phyloP scores from a whole-genome alignment of 2,797 vertebrate genomes.

The Aulostomus chinensis region DNA sequence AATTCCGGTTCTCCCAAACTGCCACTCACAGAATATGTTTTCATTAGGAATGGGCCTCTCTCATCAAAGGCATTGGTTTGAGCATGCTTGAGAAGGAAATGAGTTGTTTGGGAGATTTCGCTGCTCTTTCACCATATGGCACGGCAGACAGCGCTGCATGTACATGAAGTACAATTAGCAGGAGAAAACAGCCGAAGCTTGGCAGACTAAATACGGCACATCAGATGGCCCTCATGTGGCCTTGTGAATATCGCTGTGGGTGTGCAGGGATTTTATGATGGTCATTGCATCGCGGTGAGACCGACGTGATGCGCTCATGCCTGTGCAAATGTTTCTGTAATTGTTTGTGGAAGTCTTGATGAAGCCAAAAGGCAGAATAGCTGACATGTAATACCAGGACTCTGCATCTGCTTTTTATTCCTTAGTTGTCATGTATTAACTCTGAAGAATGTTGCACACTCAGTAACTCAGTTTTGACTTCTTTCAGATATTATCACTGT shows the following conservation, averaged over 20 bases:
- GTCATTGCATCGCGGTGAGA: slow-evolving; percentile 28
- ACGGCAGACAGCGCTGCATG: slow-evolving; percentile 29
- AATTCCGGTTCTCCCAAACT: slow-evolving; percentile 70
- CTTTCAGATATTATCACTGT: too few relatives aligned
- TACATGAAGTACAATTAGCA: slow-evolving; percentile 58
- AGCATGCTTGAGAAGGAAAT: slow-evolving; percentile 76
- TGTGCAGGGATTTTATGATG: slow-evolving; percentile 40
- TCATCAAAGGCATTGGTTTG: slow-evolving; percentile 76
- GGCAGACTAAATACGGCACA: slow-evolving; percentile 22
- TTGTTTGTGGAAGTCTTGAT: slow-evolving; percentile 31
- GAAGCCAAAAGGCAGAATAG: slow-evolving; percentile 18
- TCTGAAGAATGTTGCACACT: too few relatives aligned
- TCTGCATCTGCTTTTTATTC: too few relatives aligned
- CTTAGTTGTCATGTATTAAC: too few relatives aligned
- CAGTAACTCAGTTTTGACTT: too few relatives aligned
- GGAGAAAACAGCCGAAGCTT: slow-evolving; percentile 34
- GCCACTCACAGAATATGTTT: slow-evolving; percentile 78
- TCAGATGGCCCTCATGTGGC: slow-evolving; percentile 34
- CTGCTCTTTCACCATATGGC: slow-evolving; percentile 60
- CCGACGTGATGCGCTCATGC: slow-evolving; percentile 1
- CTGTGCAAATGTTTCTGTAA: slow-evolving; percentile 21
- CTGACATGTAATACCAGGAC: slow-evolving; percentile 29
- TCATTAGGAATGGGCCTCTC: slow-evolving; percentile 69
- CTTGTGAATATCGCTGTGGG: slow-evolving; percentile 38
- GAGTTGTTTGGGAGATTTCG: slow-evolving; percentile 71